phyloP scores from a whole-genome alignment of 2,888 invertebrate species.

The Lithosia quadra region DNA sequence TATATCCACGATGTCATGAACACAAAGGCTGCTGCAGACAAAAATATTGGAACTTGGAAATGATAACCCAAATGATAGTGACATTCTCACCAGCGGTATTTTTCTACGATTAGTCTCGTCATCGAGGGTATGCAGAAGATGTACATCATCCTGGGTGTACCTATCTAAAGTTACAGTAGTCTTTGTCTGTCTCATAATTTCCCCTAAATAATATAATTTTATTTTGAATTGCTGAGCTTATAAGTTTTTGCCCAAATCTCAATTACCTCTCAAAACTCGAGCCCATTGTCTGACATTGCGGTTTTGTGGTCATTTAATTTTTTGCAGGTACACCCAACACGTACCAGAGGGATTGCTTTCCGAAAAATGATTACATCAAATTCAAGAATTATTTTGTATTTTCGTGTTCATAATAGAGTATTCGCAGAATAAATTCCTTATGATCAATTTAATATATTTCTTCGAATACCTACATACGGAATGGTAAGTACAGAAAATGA shows the following conservation, averaged over 20 bases:
- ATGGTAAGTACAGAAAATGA: constrained; percentile 28
- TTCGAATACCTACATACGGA: constrained; percentile 15
- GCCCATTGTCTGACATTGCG: constrained; percentile 27
- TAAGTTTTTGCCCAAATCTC: constrained; percentile 16
- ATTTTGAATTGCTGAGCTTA: not conserved
- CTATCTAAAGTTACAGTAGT: not conserved
- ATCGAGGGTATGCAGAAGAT: not conserved
- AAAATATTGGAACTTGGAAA: too few species aligned
- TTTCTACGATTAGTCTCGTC: not conserved
- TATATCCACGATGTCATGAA: too few species aligned
- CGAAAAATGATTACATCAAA: constrained; percentile 29
- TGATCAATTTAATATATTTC: constrained; percentile 10
- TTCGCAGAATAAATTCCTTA: constrained; percentile 9
- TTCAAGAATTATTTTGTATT: constrained; percentile 12
- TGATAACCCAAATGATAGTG: too few species aligned
- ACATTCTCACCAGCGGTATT: not conserved
- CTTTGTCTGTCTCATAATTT: not conserved
- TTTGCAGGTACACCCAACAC: constrained; percentile 20
- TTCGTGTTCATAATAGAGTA: constrained; percentile 5
- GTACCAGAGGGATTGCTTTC: constrained; percentile 15
- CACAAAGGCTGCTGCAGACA: too few species aligned
- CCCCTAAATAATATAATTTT: not conserved
- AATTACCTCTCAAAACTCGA: constrained; percentile 33
- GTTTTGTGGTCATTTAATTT: constrained; percentile 39
- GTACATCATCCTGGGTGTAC: not conserved